These are phyloP conservation scores for Carlito syrichta DNA, from an alignment of 2,113 vertebrate genomes.

Conservation along the genomic window DNA sequence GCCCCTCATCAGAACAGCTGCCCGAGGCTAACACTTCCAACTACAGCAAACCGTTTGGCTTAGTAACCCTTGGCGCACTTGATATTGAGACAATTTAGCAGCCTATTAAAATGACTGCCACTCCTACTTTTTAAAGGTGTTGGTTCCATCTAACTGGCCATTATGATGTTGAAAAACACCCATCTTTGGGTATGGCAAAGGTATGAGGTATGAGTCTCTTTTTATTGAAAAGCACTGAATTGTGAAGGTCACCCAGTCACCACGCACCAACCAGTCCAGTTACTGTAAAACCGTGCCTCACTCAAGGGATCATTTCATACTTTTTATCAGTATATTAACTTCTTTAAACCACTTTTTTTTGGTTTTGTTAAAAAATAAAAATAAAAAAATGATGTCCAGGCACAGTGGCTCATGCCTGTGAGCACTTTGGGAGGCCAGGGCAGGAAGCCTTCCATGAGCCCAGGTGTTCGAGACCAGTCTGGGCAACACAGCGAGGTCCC, in stretches of 20 bases:
- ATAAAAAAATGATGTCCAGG: too few relatives aligned
- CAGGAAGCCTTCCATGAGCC: too few relatives aligned
- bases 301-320: background rate
- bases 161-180: background rate
- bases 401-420: too few relatives aligned
- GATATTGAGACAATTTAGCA: background rate
- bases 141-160: background rate
- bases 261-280: background rate
- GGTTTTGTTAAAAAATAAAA: too few relatives aligned
- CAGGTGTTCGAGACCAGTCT: too few relatives aligned
- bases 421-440: too few relatives aligned
- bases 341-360: background rate
- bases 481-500: too few relatives aligned
- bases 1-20: constrained; percentile 46
- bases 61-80: constrained; percentile 30
- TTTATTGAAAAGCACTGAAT: too few relatives aligned
- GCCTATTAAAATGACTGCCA: background rate
- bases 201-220: too few relatives aligned
- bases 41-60: constrained; percentile 24
- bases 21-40: constrained; percentile 22
- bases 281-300: background rate
- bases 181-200: background rate
- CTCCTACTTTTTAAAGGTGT: constrained; percentile 16
- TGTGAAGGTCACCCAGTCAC: background rate
- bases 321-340: background rate